These are phyloP conservation scores for Scolopax mira DNA, from an alignment of 2,113 vertebrate species.

Conservation along the genomic window DNA sequence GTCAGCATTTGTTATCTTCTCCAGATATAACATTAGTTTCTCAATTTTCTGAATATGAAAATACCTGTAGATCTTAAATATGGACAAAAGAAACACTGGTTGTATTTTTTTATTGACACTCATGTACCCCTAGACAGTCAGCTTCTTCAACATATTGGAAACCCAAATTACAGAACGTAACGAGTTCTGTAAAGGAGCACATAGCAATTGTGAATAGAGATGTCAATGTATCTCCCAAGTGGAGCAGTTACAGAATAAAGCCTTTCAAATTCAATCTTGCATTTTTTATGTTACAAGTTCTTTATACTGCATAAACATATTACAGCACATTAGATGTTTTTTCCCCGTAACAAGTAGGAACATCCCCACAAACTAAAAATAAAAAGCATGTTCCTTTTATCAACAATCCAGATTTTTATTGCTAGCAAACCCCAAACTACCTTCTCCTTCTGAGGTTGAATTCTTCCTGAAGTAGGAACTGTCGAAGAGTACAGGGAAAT, in stretches of 20 bases:
- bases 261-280: not conserved
- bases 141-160: not conserved
- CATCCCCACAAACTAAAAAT: not conserved
- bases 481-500: not conserved
- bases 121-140: not conserved
- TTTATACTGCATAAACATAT: not conserved
- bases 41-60: not conserved
- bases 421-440: not conserved
- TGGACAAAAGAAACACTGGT: not conserved
- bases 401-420: not conserved
- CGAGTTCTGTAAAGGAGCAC: not conserved
- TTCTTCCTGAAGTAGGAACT: not conserved
- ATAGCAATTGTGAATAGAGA: not conserved
- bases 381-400: not conserved
- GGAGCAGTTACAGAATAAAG: not conserved
- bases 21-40: not conserved
- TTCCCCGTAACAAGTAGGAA: not conserved
- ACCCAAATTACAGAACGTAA: not conserved
- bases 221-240: fast-evolving
- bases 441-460: fast-evolving
- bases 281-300: not conserved
- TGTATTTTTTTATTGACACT: not conserved
- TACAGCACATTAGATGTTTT: not conserved
- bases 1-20: not conserved
- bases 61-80: not conserved